phyloP scores from a whole-genome alignment of 1,140 invertebrate genomes.

The Drosophila murphyi region DNA sequence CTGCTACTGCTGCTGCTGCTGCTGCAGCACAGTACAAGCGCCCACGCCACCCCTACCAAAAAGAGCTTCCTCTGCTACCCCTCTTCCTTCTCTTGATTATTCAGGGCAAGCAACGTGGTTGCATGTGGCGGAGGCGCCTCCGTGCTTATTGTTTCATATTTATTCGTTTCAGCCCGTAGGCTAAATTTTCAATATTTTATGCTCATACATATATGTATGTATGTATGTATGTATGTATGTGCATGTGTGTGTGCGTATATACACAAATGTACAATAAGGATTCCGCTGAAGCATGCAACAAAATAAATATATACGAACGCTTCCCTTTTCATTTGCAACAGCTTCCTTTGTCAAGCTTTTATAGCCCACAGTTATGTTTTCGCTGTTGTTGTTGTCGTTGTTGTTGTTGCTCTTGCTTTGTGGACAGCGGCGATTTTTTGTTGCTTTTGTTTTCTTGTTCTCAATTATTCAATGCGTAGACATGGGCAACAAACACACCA shows the following conservation, averaged over 20 bases:
- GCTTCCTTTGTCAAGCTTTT: slow-evolving; percentile 34
- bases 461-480: slow-evolving; percentile 36
- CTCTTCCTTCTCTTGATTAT: slow-evolving; percentile 3
- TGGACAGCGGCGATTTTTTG: slow-evolving; percentile 36
- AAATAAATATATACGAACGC: slow-evolving; percentile 31
- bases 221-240: background rate
- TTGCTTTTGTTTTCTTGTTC: slow-evolving; percentile 33
- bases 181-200: slow-evolving; percentile 65
- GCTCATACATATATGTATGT: slow-evolving; percentile 5
- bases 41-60: slow-evolving; percentile 22
- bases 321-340: background rate
- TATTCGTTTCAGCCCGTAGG: slow-evolving; percentile 49
- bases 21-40: slow-evolving; percentile 23
- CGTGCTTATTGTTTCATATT: slow-evolving; percentile 54
- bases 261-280: slow-evolving; percentile 39
- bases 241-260: slow-evolving; percentile 20
- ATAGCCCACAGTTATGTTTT: slow-evolving; percentile 29
- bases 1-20: background rate
- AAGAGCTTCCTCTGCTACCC: background rate
- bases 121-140: slow-evolving; percentile 36
- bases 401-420: slow-evolving; percentile 7
- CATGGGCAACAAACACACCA: slow-evolving; percentile 9
- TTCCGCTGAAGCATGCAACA: slow-evolving; percentile 46
- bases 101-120: slow-evolving; percentile 18
- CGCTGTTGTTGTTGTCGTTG: slow-evolving; percentile 11